Conservation (phyloP, 2,113 vertebrate species). For the Gavialis gangeticus region DNA sequence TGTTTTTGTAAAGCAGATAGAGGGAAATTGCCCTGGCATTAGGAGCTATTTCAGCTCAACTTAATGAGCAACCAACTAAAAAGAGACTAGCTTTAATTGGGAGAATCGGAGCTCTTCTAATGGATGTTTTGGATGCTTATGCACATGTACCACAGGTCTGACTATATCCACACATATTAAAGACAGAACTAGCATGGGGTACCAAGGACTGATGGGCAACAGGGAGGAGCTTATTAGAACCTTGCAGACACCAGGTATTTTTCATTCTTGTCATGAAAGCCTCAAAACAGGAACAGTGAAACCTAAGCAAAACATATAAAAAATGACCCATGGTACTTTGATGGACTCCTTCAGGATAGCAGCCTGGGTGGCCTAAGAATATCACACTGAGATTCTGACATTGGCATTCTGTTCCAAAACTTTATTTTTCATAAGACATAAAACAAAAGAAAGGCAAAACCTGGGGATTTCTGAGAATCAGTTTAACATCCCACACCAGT, state of each 20-base stretch:
- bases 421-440: background rate
- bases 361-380: background rate
- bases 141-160: conserved; percentile 12
- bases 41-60: background rate
- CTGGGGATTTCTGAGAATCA: background rate
- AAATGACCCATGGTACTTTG: background rate
- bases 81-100: background rate
- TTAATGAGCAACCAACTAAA: background rate
- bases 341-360: background rate
- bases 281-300: background rate
- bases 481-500: background rate
- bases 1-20: background rate
- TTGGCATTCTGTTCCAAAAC: background rate
- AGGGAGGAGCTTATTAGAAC: background rate
- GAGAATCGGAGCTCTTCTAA: conserved; percentile 48
- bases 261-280: conserved; percentile 6
- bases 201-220: background rate
- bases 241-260: background rate
- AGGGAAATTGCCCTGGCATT: background rate
- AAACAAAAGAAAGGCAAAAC: background rate
- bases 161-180: conserved; percentile 39
- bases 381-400: background rate
- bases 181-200: conserved; percentile 5
- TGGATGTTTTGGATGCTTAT: background rate
- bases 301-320: background rate